Evolutionary conservation across 2,888 invertebrate genomes (phyloP).

Genomic region (Lithodes maja): DNA sequence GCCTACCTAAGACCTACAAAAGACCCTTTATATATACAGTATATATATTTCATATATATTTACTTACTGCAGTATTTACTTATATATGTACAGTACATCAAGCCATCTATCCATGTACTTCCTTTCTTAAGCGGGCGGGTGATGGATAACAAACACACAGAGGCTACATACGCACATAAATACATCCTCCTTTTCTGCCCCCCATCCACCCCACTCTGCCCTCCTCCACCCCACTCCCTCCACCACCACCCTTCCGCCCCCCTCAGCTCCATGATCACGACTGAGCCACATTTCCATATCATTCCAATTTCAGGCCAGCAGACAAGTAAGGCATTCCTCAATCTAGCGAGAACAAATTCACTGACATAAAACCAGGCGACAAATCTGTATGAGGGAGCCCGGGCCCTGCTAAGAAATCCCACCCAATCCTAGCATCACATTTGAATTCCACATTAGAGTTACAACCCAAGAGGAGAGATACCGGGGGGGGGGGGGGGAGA

Average conservation of each 20-base stretch:
- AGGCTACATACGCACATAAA: too few relatives aligned
- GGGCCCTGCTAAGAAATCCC: constrained; percentile 20
- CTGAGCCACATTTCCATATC: constrained; percentile 49
- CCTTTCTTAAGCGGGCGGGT: too few relatives aligned
- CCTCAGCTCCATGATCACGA: constrained; percentile 11
- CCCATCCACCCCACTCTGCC: too few relatives aligned
- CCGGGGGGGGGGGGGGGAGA: background rate
- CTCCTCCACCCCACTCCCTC: too few relatives aligned
- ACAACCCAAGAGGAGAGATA: constrained; percentile 19
- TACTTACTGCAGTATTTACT: too few relatives aligned
- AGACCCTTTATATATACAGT: too few relatives aligned
- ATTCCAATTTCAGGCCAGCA: constrained; percentile 43
- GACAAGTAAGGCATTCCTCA: constrained; percentile 58
- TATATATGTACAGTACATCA: too few relatives aligned
- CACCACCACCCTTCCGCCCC: background rate
- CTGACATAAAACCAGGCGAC: constrained; percentile 52
- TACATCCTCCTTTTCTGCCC: too few relatives aligned
- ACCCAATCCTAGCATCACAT: constrained; percentile 53
- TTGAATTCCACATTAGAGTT: constrained; percentile 60
- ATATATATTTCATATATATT: too few relatives aligned
- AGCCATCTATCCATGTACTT: too few relatives aligned
- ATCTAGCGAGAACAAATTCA: constrained; percentile 54
- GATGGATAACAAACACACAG: too few relatives aligned
- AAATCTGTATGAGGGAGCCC: constrained; percentile 53
- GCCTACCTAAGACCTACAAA: too few relatives aligned